Percentiles rank a stretch among this genome's conserved stretches.
phyloP scores from a whole-genome alignment of 2,113 vertebrate genomes.

The Machaerirhynchus nigripectus region DNA sequence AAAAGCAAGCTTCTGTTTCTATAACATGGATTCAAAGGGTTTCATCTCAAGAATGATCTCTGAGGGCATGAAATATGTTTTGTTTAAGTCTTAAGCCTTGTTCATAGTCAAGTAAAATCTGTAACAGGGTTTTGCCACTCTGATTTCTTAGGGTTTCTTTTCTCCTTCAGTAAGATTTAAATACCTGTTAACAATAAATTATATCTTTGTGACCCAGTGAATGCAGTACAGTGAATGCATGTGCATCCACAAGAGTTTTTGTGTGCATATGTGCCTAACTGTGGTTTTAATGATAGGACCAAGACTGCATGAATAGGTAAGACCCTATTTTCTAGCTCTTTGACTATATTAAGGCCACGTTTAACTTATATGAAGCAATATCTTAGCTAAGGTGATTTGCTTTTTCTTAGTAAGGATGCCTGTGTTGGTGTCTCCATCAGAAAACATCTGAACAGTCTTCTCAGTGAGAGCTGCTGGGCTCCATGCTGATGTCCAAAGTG shows the following conservation, averaged over 20 bases:
- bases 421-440: not conserved
- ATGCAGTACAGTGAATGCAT: not conserved
- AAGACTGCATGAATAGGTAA: not conserved
- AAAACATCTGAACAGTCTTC: not conserved
- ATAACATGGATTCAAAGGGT: not conserved
- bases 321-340: not conserved
- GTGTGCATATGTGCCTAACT: no score
- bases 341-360: rapidly evolving
- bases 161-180: not conserved
- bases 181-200: not conserved
- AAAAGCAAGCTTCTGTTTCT: constrained; percentile 26
- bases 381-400: not conserved
- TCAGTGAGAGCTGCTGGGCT: rapidly evolving
- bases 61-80: constrained; percentile 9
- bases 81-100: constrained; percentile 41
- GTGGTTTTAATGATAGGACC: not conserved
- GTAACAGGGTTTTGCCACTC: not conserved
- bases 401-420: not conserved
- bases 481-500: not conserved
- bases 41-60: constrained; percentile 45
- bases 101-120: constrained; percentile 31
- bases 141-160: not conserved
- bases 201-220: not conserved
- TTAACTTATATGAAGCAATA: not conserved
- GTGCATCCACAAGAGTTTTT: rapidly evolving